Conservation (phyloP, 2,797 vertebrate genomes). For the Chaetophractus vellerosus region DNA sequence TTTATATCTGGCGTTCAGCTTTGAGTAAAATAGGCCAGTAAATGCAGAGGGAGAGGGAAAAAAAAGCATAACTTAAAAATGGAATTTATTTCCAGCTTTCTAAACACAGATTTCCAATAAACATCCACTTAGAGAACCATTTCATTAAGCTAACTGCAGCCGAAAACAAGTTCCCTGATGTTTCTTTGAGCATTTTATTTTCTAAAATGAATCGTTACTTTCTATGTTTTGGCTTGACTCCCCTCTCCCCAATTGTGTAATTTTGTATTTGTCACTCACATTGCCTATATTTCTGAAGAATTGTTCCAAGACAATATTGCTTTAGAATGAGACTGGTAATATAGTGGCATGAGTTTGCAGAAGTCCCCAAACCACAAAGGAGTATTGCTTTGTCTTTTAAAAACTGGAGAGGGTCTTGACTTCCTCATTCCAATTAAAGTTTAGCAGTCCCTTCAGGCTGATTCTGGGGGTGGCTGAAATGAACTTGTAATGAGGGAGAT, state of each 20-base stretch:
- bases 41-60: conserved; percentile 61
- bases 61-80: conserved; percentile 77
- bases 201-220: conserved; percentile 78
- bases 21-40: conserved; percentile 74
- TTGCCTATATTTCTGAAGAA: conserved; percentile 73
- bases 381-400: conserved; percentile 60
- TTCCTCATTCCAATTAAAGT: conserved; percentile 63
- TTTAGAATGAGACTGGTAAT: conserved; percentile 69
- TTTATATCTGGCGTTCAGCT: conserved; percentile 78
- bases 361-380: conserved; percentile 26
- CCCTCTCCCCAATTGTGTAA: conserved; percentile 65
- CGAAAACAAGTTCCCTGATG: conserved; percentile 75
- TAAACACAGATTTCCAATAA: conserved; percentile 83
- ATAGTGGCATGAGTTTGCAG: conserved; percentile 26
- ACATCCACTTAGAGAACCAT: conserved; percentile 82
- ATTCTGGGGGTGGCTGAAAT: conserved; percentile 40
- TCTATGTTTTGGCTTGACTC: conserved; percentile 73
- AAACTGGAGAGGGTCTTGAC: conserved; percentile 43
- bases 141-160: conserved; percentile 81
- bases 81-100: conserved; percentile 76
- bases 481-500: conserved; percentile 73
- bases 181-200: conserved; percentile 82
- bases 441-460: conserved; percentile 71
- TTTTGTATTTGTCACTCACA: conserved; percentile 83
- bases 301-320: conserved; percentile 71